These are phyloP conservation scores for Ditula angustiorana DNA, from an alignment of 2,888 invertebrate genomes.

Conservation along the genomic window DNA sequence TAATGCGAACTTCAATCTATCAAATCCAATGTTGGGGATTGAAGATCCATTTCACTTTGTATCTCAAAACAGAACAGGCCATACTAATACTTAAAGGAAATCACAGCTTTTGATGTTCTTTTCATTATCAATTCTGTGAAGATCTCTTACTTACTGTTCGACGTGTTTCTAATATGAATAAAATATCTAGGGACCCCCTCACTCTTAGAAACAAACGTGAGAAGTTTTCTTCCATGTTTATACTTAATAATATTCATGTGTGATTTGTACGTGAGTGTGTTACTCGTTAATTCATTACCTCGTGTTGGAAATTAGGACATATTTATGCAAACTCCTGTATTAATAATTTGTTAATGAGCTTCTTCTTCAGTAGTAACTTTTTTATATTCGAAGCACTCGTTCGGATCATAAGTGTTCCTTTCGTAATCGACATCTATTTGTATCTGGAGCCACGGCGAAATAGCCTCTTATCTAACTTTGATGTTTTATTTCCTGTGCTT, in stretches of 20 bases:
- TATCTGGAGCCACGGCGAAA: constrained; percentile 18
- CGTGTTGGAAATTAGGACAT: too few species aligned
- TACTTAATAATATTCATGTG: not conserved
- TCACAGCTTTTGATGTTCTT: not conserved
- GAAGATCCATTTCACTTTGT: constrained; percentile 31
- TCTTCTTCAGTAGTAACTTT: too few species aligned
- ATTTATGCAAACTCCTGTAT: too few species aligned
- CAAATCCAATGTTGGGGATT: constrained; percentile 14
- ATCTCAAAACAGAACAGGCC: not conserved
- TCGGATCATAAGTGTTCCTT: constrained; percentile 21
- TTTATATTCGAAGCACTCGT: not conserved
- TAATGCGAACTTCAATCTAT: constrained; percentile 30
- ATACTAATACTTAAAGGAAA: too few species aligned
- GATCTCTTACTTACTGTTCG: not conserved
- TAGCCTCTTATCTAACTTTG: constrained; percentile 56
- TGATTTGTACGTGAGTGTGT: not conserved
- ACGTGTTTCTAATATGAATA: not conserved
- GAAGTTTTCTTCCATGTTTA: too few species aligned
- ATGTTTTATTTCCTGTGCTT: constrained; percentile 79
- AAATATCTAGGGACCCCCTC: not conserved
- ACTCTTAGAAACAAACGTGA: not conserved
- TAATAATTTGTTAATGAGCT: too few species aligned
- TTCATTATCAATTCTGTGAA: not conserved
- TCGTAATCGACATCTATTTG: constrained; percentile 39
- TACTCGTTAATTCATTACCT: too few species aligned